Base-by-base conservation (phyloP, 2,888 invertebrate genomes). In the Ochropacha duplaris region DNA sequence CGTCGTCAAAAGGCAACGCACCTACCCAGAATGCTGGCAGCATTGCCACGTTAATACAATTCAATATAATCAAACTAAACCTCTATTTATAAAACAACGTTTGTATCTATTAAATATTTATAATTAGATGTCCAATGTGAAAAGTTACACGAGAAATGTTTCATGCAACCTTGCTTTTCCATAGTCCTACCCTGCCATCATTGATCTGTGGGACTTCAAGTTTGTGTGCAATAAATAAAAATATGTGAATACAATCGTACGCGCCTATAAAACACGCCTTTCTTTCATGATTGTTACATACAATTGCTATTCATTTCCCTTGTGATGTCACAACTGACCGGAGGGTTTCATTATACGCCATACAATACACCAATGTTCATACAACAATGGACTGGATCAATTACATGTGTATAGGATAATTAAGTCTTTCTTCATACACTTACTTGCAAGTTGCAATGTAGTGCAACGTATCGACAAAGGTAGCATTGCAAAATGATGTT, bases 311-410 rank as follows among this genome's bases (percentile, higher is more conserved):
- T 6, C 6, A 39, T 39, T 39, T 16, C 39, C 16, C 39, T 16
- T 36, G 5, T 36, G 36, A 36, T 36, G 16, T 16, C 39, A n/a
- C 39, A 31, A 31, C 31, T 31, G 39, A 16, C 16, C 16, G 16
- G 39, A 16, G 39, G 16, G 16, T 9, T 39, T 16, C 26, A 19
- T n/a, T 31, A 51, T 28, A n/a, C 50, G 16, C 50, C 51, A 28
- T 51, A 51, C 51, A 51, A 24, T 50, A 50, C 31, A 16, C 39
- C 34, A 4, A 34, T 34, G 6, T 16, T 39, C 39, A 39, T 39
- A 39, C 39, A 39, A 39, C 39, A 39, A 39, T 39, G 26, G 36
- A 49, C 26, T 19, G 52, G 28, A 50, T 57, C 57, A 55, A 54
- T 60, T 52, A 49, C 57, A 49, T 12, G 12, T 12, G 12, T 31